Percentiles rank a stretch among this genome's conserved stretches.
Conservation (phyloP, 2,888 invertebrate species). For the Caenorhabditis macrosperma region DNA sequence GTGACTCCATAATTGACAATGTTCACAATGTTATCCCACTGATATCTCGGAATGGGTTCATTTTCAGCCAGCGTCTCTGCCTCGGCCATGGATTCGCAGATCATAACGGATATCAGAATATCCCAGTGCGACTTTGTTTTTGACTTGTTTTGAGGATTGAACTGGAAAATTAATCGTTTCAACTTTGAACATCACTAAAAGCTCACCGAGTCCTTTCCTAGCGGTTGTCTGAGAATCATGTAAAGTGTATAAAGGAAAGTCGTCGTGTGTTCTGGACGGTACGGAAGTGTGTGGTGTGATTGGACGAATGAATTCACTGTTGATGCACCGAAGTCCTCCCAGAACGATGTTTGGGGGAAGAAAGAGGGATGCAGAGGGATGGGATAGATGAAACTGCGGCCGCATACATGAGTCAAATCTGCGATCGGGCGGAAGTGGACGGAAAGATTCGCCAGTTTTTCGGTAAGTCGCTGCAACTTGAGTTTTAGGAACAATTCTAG, state of each 20-base stretch:
- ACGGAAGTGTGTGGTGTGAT: conserved; percentile 62
- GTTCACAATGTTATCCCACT: conserved; percentile 66
- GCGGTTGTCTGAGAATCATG: conserved; percentile 75
- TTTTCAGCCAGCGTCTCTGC: conserved; percentile 57
- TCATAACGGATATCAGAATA: conserved; percentile 49
- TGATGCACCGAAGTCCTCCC: conserved; percentile 50
- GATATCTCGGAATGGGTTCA: conserved; percentile 64
- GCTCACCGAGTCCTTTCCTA: conserved; percentile 70
- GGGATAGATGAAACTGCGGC: conserved; percentile 65
- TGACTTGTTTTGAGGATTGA: conserved; percentile 6
- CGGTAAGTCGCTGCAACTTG: conserved; percentile 63
- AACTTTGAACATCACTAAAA: no score
- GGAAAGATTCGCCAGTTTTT: conserved; percentile 53
- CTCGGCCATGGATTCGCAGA: conserved; percentile 64
- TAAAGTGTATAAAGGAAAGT: conserved; percentile 71
- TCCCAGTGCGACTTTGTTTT: conserved; percentile 54
- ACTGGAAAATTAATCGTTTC: no score
- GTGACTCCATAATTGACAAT: conserved; percentile 50
- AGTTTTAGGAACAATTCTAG: not conserved
- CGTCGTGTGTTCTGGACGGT: conserved; percentile 56
- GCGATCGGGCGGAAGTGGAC: conserved; percentile 68
- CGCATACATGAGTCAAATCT: conserved; percentile 66
- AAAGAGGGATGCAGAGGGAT: conserved; percentile 65
- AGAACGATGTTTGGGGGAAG: conserved; percentile 45
- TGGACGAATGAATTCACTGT: conserved; percentile 3